Conservation (phyloP, 1,140 invertebrate genomes). For the Trichomalopsis sarcophagae region DNA sequence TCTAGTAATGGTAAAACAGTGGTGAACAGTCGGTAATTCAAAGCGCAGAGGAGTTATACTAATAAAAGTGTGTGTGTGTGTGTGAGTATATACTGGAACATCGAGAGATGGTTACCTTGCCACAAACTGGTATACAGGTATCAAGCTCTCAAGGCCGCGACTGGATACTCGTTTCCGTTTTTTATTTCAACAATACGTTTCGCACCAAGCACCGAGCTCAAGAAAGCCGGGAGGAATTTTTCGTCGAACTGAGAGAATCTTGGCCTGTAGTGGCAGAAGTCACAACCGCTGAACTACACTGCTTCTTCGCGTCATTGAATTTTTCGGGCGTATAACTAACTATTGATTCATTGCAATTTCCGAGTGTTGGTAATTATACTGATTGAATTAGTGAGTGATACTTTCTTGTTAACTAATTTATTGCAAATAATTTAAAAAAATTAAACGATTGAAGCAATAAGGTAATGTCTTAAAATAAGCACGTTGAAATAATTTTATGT, state of each 20-base stretch:
- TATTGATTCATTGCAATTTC: not conserved
- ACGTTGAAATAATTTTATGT: constrained; percentile 35
- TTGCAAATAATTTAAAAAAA: not conserved
- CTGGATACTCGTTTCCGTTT: constrained; percentile 21
- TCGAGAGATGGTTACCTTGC: not conserved
- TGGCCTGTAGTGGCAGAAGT: not conserved
- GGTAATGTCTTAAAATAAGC: constrained; percentile 14
- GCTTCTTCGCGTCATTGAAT: not conserved
- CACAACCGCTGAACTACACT: not conserved
- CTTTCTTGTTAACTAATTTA: not conserved
- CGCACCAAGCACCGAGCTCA: not conserved
- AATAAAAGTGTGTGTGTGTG: not conserved
- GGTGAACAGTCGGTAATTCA: not conserved
- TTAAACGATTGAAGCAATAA: not conserved
- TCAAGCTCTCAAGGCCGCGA: constrained; percentile 9
- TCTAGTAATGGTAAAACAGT: not conserved
- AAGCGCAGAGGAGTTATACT: not conserved
- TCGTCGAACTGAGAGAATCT: not conserved
- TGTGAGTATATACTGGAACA: not conserved
- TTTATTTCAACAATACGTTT: constrained; percentile 3
- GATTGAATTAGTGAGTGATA: not conserved
- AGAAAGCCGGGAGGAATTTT: constrained; percentile 5
- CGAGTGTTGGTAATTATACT: not conserved
- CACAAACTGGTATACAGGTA: constrained; percentile 29
- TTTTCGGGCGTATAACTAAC: not conserved